Percentiles rank a stretch among this genome's conserved stretches.
These are phyloP conservation scores for Urophycis tenuis DNA, from an alignment of 2,797 vertebrate species.

Conservation along the genomic window DNA sequence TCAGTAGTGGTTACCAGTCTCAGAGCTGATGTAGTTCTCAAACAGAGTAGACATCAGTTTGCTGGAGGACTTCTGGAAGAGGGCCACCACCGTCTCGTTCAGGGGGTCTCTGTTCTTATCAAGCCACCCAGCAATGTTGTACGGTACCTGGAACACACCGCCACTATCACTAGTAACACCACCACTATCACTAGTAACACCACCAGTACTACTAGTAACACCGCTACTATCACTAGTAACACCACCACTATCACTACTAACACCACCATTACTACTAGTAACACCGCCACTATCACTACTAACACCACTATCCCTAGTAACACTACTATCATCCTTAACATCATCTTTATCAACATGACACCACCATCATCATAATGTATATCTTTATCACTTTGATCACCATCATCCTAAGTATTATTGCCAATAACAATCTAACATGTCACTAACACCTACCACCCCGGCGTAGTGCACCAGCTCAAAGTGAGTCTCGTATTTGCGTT, in stretches of 20 bases:
- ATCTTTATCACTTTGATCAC: not conserved
- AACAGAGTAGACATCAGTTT: conserved; percentile 84
- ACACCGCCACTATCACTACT: not conserved
- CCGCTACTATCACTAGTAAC: not conserved
- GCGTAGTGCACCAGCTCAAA: conserved; percentile 94
- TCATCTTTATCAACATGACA: not conserved
- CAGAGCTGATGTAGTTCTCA: conserved; percentile 79
- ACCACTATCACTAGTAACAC: not conserved
- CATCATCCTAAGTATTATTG: too few species aligned
- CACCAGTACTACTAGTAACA: not conserved
- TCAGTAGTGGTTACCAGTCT: conserved; percentile 62
- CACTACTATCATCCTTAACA: not conserved
- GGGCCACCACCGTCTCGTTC: conserved; percentile 83
- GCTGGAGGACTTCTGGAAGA: conserved; percentile 89
- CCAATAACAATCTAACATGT: too few species aligned
- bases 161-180: not conserved
- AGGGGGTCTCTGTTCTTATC: conserved; percentile 93
- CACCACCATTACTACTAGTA: not conserved
- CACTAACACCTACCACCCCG: conserved; percentile 89
- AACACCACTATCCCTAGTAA: not conserved
- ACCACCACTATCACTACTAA: not conserved
- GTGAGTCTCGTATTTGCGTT: conserved; percentile 87
- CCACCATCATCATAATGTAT: not conserved
- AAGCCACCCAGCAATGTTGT: conserved; percentile 87
- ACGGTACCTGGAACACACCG: conserved; percentile 75